Percentiles rank a stretch among this genome's conserved stretches.
Evolutionary conservation across 2,113 vertebrate genomes (phyloP).

Genomic region (Gambusia holbrooki): DNA sequence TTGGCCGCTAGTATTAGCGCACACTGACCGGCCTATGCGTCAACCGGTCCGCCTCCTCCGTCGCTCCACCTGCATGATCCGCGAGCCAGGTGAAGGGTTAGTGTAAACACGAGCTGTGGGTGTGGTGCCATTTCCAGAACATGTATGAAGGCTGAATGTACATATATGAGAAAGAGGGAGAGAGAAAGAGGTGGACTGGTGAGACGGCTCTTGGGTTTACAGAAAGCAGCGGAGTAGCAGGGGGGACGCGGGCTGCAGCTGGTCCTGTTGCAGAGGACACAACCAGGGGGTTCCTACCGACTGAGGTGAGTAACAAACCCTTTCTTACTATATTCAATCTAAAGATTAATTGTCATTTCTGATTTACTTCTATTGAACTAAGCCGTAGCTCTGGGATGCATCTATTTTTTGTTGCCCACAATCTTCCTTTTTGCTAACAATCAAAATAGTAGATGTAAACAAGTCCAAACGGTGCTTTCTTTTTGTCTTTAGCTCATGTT

Average conservation of each 20-base stretch:
- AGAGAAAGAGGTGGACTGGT: slow-evolving; percentile 48
- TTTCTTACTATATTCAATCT: no score
- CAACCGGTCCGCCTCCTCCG: neutral
- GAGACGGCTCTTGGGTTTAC: slow-evolving; percentile 66
- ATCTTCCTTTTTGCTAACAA: no score
- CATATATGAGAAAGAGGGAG: no score
- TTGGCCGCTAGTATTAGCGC: neutral
- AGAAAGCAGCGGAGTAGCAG: slow-evolving; percentile 55
- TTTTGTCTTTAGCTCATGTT: no score
- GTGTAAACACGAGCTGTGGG: slow-evolving; percentile 61
- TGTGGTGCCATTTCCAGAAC: slow-evolving; percentile 55
- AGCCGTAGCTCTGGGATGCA: neutral
- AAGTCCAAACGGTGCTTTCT: no score
- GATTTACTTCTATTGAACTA: neutral
- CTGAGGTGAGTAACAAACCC: neutral
- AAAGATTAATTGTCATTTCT: neutral
- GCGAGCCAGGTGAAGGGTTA: slow-evolving; percentile 70
- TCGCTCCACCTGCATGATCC: slow-evolving; percentile 44
- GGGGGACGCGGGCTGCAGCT: no score
- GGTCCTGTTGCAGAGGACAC: slow-evolving; percentile 21
- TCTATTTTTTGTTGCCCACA: no score
- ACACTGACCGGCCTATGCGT: slow-evolving; percentile 1
- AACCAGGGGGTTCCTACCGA: neutral
- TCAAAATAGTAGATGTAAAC: no score
- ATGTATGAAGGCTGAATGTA: slow-evolving; percentile 45